These are phyloP conservation scores for Drosophila lutescens DNA, from an alignment of 2,888 invertebrate species.

Conservation along the genomic window DNA sequence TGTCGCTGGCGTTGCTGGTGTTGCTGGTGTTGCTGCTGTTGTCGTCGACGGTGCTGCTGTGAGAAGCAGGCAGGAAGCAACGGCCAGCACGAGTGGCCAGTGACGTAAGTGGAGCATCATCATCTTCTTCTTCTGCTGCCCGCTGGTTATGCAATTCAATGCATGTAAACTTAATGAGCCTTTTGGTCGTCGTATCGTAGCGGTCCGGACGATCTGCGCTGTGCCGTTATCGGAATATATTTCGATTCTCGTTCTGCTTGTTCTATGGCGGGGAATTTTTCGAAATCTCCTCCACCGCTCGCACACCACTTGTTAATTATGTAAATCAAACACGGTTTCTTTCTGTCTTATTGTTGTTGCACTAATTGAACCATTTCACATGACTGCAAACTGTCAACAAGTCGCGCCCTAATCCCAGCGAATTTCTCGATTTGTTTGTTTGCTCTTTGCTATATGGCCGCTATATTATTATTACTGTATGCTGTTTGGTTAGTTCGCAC, in stretches of 20 bases:
- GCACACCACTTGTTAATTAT: conserved; percentile 69
- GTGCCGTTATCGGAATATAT: conserved; percentile 53
- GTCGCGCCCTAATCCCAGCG: conserved; percentile 63
- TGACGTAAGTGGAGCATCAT: conserved; percentile 80
- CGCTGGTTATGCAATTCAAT: conserved; percentile 58
- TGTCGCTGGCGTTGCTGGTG: conserved; percentile 26
- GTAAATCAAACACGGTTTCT: conserved; percentile 64
- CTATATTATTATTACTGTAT: background rate
- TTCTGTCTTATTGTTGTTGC: conserved; percentile 27
- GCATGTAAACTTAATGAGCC: conserved; percentile 64
- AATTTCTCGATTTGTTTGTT: conserved; percentile 39
- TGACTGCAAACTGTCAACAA: conserved; percentile 75
- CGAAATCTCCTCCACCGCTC: background rate
- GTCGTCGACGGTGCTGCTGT: conserved; percentile 53
- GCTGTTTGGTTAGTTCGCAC: conserved; percentile 36
- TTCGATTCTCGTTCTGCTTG: conserved; percentile 31
- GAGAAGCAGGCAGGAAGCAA: conserved; percentile 77
- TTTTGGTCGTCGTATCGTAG: conserved; percentile 11
- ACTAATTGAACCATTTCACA: conserved; percentile 51
- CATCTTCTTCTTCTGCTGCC: conserved; percentile 56
- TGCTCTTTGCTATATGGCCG: conserved; percentile 22
- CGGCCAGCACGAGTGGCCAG: conserved; percentile 76
- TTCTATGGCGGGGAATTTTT: conserved; percentile 11
- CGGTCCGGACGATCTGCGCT: conserved; percentile 11
- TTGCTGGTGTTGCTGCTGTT: conserved; percentile 28